These are phyloP conservation scores for Sphenopsis melanotis DNA, from an alignment of 2,797 vertebrate species.

Conservation along the genomic window DNA sequence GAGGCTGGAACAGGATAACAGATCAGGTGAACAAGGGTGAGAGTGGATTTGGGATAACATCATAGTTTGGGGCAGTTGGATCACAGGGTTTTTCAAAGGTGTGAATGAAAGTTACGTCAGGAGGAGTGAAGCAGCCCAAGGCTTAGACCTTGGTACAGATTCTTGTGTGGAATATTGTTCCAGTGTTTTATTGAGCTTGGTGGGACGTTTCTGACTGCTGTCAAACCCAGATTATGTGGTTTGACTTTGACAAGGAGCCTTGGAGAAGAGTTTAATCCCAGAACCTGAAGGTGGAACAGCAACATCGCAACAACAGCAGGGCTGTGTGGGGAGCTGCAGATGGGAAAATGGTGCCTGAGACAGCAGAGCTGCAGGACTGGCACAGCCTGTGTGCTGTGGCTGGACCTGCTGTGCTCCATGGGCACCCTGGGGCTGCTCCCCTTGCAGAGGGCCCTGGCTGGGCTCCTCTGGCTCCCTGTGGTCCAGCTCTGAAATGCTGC, in stretches of 20 bases:
- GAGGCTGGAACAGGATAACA: neutral
- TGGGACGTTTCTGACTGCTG: neutral
- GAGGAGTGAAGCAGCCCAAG: neutral
- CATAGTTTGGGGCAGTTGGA: neutral
- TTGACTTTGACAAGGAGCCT: neutral
- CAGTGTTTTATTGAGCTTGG: neutral
- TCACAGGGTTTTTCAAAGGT: neutral
- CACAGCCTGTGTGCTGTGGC: neutral
- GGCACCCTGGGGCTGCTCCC: neutral
- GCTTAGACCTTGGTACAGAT: neutral
- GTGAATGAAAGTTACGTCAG: neutral
- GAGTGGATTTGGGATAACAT: neutral
- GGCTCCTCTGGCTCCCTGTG: neutral
- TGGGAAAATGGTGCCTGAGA: neutral
- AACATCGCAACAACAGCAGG: fast-evolving
- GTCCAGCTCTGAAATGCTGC: neutral
- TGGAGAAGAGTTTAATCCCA: neutral
- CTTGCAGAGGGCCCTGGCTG: neutral
- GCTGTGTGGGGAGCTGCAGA: neutral
- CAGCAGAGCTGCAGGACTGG: neutral
- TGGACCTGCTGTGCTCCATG: neutral
- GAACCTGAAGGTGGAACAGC: neutral
- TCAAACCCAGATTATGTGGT: neutral
- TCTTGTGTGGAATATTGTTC: neutral
- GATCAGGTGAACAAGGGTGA: neutral